Conservation (phyloP, 2,113 vertebrate species). For the Mungos mungo region DNA sequence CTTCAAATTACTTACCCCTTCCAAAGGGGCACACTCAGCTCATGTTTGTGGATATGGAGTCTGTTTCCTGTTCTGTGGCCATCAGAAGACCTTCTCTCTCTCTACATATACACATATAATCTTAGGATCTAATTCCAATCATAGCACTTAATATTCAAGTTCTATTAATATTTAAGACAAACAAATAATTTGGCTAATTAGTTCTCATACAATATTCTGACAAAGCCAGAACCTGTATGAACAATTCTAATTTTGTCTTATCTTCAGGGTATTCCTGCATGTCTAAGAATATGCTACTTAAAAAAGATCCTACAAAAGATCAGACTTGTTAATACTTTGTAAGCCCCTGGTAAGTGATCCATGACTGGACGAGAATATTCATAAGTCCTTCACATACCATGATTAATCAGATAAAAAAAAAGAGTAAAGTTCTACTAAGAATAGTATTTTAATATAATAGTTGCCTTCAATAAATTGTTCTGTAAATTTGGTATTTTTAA, state of each 20-base stretch:
- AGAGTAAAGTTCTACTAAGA: background rate
- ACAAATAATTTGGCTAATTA: background rate
- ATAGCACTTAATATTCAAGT: background rate
- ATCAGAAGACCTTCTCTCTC: background rate
- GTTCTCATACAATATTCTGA: background rate
- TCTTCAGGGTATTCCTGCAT: background rate
- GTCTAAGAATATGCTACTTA: background rate
- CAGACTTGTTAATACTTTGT: background rate
- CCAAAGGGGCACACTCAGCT: background rate
- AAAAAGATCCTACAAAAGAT: background rate
- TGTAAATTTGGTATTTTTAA: background rate
- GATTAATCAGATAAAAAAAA: background rate
- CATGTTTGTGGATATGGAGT: background rate
- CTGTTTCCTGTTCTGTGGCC: background rate
- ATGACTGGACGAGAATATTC: background rate
- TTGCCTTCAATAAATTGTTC: background rate
- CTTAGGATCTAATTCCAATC: background rate
- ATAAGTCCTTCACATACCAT: background rate
- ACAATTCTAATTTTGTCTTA: background rate
- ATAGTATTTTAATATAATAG: background rate
- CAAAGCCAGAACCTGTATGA: background rate
- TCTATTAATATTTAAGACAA: background rate
- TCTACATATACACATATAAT: background rate
- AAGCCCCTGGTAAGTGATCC: background rate
- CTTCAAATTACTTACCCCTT: background rate